Percentiles rank a stretch among this genome's conserved stretches.
phyloP scores from a whole-genome alignment of 2,888 invertebrate species.

The Plebejus melissa region DNA sequence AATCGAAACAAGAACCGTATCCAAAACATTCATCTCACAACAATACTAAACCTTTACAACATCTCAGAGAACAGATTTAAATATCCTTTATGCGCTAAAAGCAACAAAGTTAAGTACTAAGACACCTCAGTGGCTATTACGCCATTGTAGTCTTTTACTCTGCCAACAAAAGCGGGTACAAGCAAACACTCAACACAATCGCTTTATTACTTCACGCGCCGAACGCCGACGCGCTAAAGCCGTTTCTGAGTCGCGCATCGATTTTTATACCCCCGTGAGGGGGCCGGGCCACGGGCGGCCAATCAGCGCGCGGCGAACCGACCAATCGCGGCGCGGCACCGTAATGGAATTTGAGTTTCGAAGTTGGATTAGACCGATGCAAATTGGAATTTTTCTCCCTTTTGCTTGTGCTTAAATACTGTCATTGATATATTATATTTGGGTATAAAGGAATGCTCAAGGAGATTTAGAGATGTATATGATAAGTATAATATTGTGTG shows the following conservation, averaged over 20 bases:
- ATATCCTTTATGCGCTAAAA: conserved; percentile 19
- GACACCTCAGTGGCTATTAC: conserved; percentile 40
- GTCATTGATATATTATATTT: conserved; percentile 16
- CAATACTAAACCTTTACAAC: neutral
- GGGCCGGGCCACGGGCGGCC: conserved; percentile 70
- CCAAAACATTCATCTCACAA: neutral
- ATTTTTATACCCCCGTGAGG: conserved; percentile 72
- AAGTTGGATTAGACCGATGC: conserved; percentile 66
- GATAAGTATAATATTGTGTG: neutral
- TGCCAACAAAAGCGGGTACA: conserved; percentile 69
- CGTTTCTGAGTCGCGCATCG: conserved; percentile 59
- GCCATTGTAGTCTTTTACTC: conserved; percentile 3
- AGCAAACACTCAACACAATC: conserved; percentile 75
- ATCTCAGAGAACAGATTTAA: conserved; percentile 2
- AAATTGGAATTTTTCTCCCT: conserved; percentile 59
- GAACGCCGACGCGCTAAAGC: conserved; percentile 67
- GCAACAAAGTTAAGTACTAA: conserved; percentile 20
- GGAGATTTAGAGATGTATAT: neutral
- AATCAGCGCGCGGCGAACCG: conserved; percentile 70
- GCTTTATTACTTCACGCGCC: conserved; percentile 71
- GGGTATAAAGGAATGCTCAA: neutral
- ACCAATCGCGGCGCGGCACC: conserved; percentile 66
- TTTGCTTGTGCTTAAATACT: conserved; percentile 39
- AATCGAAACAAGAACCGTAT: neutral
- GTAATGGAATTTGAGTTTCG: conserved; percentile 75